Base-by-base conservation (phyloP, 1,140 invertebrate species). In the Drosophila mauritiana region DNA sequence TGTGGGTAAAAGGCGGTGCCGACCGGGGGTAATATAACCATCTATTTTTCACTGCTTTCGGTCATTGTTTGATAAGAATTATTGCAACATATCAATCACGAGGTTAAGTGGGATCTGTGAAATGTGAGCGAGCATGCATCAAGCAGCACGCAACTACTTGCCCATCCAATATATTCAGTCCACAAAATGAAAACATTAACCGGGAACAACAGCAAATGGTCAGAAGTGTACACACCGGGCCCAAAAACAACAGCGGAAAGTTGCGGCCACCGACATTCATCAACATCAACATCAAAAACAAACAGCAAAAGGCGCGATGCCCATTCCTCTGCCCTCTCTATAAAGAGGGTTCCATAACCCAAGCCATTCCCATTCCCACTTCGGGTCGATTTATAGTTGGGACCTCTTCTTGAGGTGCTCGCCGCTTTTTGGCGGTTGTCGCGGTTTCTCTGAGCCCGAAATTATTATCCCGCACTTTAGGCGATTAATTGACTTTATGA, bases 21-120 rank as follows among this genome's bases (percentile, higher is more conserved):
- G 48, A 34, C n/a, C 27, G n/a, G 48, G 48, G 43, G 22, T 55
- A 65, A 61, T 65, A 65, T 53, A 70, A 40, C 45, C 63, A 64
- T 58, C 63, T 86, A 57, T 82, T 80, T 86, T 72, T 86, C 73
- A 72, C 78, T 39, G 84, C 46, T 51, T 45, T 51, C 45, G 43
- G 43, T 64, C 74, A 82, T 88, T 88, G 85, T 91, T 86, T 89
- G 89, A 80, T 91, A 91, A 91, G 90, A 91, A 91, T 91, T 86
- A 91, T 91, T 91, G 90, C 90, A 90, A 89, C 68, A 76, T 75
- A 91, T 91, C 90, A 91, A 91, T 91, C 90, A 91, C 64, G 63
- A 73, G 61, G 77, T 77, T 90, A 91, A 91, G 89, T 91, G 89
- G 89, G 89, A 83, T 79, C 63, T 22, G 58, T 78, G 68, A 84